Evolutionary conservation across 2,888 invertebrate species (phyloP).

Genomic region (Drosophila borealis): DNA sequence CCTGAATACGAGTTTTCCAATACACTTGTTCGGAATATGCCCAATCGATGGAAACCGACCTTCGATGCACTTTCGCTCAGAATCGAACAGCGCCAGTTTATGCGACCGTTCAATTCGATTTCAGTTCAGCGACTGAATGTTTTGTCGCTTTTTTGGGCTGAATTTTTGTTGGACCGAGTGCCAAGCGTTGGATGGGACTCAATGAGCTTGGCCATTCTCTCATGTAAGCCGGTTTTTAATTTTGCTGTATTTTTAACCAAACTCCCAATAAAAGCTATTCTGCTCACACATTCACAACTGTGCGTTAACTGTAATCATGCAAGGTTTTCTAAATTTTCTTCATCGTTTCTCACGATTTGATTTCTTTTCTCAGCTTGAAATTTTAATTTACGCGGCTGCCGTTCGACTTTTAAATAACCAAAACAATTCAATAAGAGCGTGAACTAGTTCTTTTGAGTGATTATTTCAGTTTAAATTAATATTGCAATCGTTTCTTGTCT

Average conservation of each 20-base stretch:
- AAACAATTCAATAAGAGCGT: neutral
- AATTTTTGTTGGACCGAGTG: constrained; percentile 44
- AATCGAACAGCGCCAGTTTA: constrained; percentile 41
- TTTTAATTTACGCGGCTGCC: neutral
- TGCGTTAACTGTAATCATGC: constrained; percentile 33
- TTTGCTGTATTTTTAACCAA: constrained; percentile 10
- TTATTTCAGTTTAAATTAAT: neutral
- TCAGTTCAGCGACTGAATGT: constrained; percentile 63
- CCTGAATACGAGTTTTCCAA: neutral
- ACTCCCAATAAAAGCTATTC: constrained; percentile 8
- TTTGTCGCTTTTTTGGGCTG: constrained; percentile 60
- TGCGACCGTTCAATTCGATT: constrained; percentile 69
- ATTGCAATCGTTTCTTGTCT: neutral
- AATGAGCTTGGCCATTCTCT: constrained; percentile 46
- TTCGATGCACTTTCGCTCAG: constrained; percentile 44
- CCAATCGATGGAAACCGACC: constrained; percentile 65
- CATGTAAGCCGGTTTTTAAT: constrained; percentile 64
- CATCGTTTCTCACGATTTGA: constrained; percentile 10
- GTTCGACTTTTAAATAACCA: neutral
- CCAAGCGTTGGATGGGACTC: constrained; percentile 16
- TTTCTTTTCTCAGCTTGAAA: neutral
- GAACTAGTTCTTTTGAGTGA: constrained; percentile 1
- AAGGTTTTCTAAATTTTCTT: constrained; percentile 9
- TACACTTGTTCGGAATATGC: constrained; percentile 1
- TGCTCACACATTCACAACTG: constrained; percentile 2